Base-by-base conservation (phyloP, 2,797 vertebrate genomes). In the Silurus aristotelis region DNA sequence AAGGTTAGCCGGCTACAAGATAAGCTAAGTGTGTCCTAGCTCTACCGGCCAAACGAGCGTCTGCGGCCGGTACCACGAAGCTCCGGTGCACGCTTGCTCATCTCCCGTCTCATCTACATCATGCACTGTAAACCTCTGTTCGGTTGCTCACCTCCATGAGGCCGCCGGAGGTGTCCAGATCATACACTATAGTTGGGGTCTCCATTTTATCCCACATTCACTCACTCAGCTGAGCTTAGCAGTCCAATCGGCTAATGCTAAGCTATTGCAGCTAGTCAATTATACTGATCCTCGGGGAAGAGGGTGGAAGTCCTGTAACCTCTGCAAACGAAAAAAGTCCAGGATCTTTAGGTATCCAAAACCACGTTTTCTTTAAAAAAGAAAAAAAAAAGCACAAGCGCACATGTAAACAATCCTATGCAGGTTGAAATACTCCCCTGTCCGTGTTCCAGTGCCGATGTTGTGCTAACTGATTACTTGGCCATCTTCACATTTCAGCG, bases 141-240 rank as follows among this genome's bases (percentile, higher is more conserved):
- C 6, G 25, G 15, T 14, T 27, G 78, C 93, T 95, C 89, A 98
- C 97, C 98, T 99, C 97, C 98, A 98, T 98, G 91, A 99, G 96
- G 91, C 97, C 98, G 93, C 97, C 98, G 86, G 97, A 97, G 93
- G 97, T 99, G 94, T 99, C 97, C 96, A 99, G 93, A 94, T 99
- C 98, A 96, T 99, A 99, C 92, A 99, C 97, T 95, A 99, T 98
- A 94, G 97, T 98, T 94, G 97, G 97, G 94, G 97, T 97, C 96
- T 99, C 98, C 98, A 99, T 99, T 97, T 97, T 98, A 94, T 96
- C 96, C 97, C 97, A 98, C 97, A 98, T 98, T 96, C 96, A 97
- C 95, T n/a, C 77, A 97, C 95, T 19, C 82, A 95, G 89, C 20
- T 46, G 63, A 73, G 77, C 77, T 73, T 68, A 82, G 63, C 90